These are phyloP conservation scores for Halesus radiatus DNA, from an alignment of 1,140 invertebrate genomes.

Conservation along the genomic window DNA sequence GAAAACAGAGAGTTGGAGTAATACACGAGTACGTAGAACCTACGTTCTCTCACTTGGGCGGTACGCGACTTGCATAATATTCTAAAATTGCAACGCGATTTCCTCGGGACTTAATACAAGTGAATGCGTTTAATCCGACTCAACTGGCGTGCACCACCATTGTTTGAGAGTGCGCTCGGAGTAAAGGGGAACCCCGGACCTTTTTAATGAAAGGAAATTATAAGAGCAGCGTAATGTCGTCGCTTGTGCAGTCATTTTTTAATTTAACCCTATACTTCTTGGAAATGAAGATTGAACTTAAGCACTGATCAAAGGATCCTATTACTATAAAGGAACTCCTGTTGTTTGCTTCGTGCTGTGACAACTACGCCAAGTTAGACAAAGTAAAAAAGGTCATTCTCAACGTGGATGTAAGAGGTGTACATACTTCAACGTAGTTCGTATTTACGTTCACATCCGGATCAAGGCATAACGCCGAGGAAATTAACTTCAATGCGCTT, in stretches of 20 bases:
- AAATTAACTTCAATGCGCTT: no score
- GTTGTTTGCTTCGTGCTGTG: no score
- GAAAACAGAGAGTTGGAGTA: neutral
- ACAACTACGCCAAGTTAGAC: no score
- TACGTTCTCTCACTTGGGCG: neutral
- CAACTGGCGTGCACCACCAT: neutral
- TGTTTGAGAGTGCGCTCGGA: conserved; percentile 2
- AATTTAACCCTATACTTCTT: neutral
- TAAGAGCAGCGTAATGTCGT: neutral
- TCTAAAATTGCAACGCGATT: conserved; percentile 27
- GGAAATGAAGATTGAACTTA: neutral
- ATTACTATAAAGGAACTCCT: no score
- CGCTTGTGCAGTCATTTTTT: conserved; percentile 4
- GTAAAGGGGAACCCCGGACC: conserved; percentile 4
- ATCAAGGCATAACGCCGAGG: no score
- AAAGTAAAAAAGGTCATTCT: no score
- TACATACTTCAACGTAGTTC: no score
- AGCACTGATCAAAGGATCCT: no score
- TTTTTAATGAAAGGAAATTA: conserved; percentile 27
- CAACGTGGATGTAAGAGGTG: no score
- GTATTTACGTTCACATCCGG: no score
- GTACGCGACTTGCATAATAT: conserved; percentile 27
- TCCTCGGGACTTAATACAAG: neutral
- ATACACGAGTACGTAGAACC: neutral
- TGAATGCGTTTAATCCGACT: conserved; percentile 25